Evolutionary conservation across 2,888 invertebrate genomes (phyloP), one percentile per base, ranked within the genome.

Genomic region (Pachliopta kotzebuea): DNA sequence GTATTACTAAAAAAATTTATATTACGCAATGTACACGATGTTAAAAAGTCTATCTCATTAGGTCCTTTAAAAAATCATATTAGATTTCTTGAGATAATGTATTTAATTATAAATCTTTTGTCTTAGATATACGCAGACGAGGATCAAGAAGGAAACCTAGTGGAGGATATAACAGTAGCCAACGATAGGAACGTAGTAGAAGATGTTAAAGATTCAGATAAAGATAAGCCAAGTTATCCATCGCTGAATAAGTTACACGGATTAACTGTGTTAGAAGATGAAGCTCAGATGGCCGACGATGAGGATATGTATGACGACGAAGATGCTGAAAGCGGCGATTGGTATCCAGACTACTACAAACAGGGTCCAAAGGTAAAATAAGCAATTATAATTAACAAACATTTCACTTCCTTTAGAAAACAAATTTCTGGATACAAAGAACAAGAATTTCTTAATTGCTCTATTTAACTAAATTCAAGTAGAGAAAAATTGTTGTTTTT

Each of bases 61-160:
- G 6, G 26, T 26, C 4, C 14, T 14, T 14, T 37, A 11, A 9
- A 31, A 9, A 31, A 11, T 17, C 11, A 26, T 26, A 4, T 26
- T 26, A 2, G 14, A 37, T 4, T 37, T 37, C 0, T 37, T 2
- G 14, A 11, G 37, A 37, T 2, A 11, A 11, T 17, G 1, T 50
- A 55, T 18, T 1, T 23, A 37, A 20, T 60, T 42, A n/a, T 31
- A 0, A 60, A 18, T 8, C 11, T 63, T 66, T 72, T 31, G 53
- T 74, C 74, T 0, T 78, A 90, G 90, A 83, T 90, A 66, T 90
- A 89, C 68, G 84, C 90, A 0, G 90, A 89, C 42, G 88, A 86
- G 23, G 87, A 88, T 60, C 80, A 81, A 67, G 81, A 84, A 6
- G 74, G 75, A 56, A 79, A 76, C 56, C 57, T 71, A 26, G 74